These are phyloP conservation scores for Lepilemur septentrionalis DNA, from an alignment of 2,797 vertebrate species.

Conservation along the genomic window DNA sequence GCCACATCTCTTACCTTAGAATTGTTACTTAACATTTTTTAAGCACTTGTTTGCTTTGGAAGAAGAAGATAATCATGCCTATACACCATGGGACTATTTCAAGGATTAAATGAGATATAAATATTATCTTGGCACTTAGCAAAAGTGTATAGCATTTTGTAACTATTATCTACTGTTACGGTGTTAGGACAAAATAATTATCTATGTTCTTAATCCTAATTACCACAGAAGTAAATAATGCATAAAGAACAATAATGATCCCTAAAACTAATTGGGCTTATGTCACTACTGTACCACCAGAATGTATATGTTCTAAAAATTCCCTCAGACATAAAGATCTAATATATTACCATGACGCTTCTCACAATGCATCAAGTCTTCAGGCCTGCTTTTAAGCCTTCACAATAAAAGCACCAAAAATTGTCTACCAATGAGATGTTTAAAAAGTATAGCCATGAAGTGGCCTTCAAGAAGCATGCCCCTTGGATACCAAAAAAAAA, in stretches of 20 bases:
- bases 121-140: background rate
- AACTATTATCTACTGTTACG: background rate
- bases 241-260: background rate
- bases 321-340: background rate
- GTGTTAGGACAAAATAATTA: background rate
- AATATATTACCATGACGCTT: background rate
- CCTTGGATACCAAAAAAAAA: background rate
- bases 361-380: background rate
- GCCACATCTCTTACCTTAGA: background rate
- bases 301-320: background rate
- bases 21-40: constrained; percentile 17
- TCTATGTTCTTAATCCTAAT: background rate
- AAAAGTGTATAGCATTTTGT: background rate
- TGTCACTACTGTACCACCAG: background rate
- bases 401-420: constrained; percentile 15
- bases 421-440: background rate
- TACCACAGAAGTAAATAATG: background rate
- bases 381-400: background rate
- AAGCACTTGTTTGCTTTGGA: background rate
- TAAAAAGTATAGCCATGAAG: background rate
- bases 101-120: constrained; percentile 10
- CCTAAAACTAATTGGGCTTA: background rate
- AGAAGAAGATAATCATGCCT: background rate
- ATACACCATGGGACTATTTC: background rate
- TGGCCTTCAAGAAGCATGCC: background rate